These are phyloP conservation scores for Drosophila santomea DNA, from an alignment of 1,140 invertebrate genomes.

Conservation along the genomic window DNA sequence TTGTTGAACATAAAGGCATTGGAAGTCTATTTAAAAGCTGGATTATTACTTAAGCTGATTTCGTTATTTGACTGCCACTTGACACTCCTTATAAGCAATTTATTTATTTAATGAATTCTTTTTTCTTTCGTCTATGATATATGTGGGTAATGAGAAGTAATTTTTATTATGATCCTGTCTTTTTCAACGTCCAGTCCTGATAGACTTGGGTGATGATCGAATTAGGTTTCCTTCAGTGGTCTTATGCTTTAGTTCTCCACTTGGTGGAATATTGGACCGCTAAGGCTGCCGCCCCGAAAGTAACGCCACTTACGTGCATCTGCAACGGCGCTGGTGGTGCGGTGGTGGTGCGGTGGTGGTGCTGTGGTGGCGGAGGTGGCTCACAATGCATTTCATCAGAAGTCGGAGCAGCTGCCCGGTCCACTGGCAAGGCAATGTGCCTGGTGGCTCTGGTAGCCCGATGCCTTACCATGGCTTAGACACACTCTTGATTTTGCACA, in stretches of 20 bases:
- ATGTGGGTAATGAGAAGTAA: too few species aligned
- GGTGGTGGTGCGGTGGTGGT: constrained; percentile 2
- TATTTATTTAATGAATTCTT: too few species aligned
- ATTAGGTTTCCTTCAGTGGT: background rate
- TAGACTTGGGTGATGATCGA: background rate
- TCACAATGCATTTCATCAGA: constrained; percentile 81
- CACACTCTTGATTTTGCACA: constrained; percentile 79
- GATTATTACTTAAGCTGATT: background rate
- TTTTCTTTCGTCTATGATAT: too few species aligned
- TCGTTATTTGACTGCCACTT: background rate
- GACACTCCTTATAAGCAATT: too few species aligned
- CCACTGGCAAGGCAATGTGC: constrained; percentile 20
- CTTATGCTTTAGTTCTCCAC: background rate
- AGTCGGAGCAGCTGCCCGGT: constrained; percentile 52
- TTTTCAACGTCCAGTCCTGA: too few species aligned
- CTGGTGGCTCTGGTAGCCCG: constrained; percentile 35
- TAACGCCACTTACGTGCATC: constrained; percentile 73
- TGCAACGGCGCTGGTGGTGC: constrained; percentile 44
- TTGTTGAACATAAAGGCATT: background rate
- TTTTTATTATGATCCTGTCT: too few species aligned
- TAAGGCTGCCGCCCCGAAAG: constrained; percentile 46
- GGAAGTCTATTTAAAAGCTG: constrained; percentile 3
- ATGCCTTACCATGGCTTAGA: constrained; percentile 60
- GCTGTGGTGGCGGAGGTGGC: constrained; percentile 41
- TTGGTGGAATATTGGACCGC: constrained; percentile 14